These are phyloP conservation scores for Netelia melanura DNA, from an alignment of 2,888 invertebrate genomes.

Conservation along the genomic window DNA sequence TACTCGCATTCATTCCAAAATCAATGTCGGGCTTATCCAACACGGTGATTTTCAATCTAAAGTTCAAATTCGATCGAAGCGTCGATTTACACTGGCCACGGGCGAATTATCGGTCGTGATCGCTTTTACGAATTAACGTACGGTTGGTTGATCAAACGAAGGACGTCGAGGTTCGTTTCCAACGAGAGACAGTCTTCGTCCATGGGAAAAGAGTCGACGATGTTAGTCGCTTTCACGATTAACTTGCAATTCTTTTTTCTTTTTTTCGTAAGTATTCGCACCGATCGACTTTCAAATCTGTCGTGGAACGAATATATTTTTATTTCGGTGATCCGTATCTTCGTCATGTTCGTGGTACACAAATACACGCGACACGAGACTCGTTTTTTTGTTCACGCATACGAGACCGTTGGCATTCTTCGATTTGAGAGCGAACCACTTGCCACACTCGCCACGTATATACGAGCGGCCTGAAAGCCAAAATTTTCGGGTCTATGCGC, in stretches of 20 bases:
- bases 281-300: no score
- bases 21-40: neutral
- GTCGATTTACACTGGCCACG: neutral
- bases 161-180: no score
- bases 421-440: slow-evolving; percentile 71
- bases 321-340: no score
- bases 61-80: neutral
- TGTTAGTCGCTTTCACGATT: no score
- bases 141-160: neutral
- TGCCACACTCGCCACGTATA: slow-evolving; percentile 60
- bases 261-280: no score
- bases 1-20: neutral
- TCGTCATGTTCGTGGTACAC: slow-evolving; percentile 20
- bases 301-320: no score
- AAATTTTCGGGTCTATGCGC: slow-evolving; percentile 72
- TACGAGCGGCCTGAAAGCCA: slow-evolving; percentile 72
- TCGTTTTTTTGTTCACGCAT: slow-evolving; percentile 12
- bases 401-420: slow-evolving; percentile 44
- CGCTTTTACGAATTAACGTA: neutral
- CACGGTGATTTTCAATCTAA: neutral
- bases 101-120: neutral
- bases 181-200: no score
- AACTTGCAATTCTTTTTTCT: no score
- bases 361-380: slow-evolving; percentile 4
- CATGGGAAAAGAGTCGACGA: no score